Evolutionary conservation across 2,797 vertebrate genomes (phyloP), one percentile per base, ranked within the genome.

Genomic region (Carcharodon carcharias): DNA sequence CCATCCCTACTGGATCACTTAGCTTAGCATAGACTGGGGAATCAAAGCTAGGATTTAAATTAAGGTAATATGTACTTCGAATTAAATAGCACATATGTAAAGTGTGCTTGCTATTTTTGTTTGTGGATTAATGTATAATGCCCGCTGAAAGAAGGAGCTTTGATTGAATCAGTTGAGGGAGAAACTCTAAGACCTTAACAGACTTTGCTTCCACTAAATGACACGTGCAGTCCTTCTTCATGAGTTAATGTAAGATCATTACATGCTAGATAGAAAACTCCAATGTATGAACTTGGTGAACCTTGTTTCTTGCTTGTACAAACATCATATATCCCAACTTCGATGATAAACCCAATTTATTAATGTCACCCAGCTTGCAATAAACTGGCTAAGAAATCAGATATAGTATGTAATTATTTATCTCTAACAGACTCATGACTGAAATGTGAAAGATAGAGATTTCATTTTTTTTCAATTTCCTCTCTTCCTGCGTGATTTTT

Each of bases 261-360:
- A 21, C 9, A 65, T 12, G 7, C 2, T 65, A 45, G 91, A 45
- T 67, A 67, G 91, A 93, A 40, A 93, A 93, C 7, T 45, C 28
- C 69, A 77, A 95, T 14, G 45, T 56, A 18, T n/a, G 69, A 77
- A 95, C 94, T 95, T 95, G 50, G 28, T 95, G 94, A 95, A 73
- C 94, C 28, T 77, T 56, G 28, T 54, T 71, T 14, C 40, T 95
- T 95, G 94, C 28, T 73, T 77, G 56, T n/a, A n/a, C 50, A 95
- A 77, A 71, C 67, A 95, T 95, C 45, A 77, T 77, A 95, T 95
- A 35, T 73, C 0, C 50, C 11, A 95, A 56, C 50, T 73, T 58
- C 31, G 58, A 95, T 56, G 69, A 71, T 95, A 95, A 95, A 71
- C 94, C 69, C 69, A 77, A 56, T 54, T 26, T 40, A 71, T 54